Base-by-base conservation (phyloP, 2,888 invertebrate genomes). In the Torymus auratus region DNA sequence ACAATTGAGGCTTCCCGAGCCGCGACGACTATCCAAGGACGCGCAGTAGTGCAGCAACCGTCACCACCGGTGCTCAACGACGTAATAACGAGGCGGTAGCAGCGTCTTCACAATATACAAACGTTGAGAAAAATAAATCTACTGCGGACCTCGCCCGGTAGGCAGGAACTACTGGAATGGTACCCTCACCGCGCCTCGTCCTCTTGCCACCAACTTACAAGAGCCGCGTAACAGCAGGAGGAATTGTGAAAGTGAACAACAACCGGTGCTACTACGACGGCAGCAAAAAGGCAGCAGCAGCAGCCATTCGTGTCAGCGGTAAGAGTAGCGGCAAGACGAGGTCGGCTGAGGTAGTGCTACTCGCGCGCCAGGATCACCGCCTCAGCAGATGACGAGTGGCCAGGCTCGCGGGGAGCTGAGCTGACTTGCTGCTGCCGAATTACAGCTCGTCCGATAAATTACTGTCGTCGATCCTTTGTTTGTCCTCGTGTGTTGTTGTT, bases 321-420 rank as follows among this genome's bases (percentile, higher is more conserved):
- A 15, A 15, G 2, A 14, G 17, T 12, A n/a, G 11, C 60, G n/a
- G 70, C 17, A 62, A 58, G 69, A 41, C 70, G 58, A 73, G 28
- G 60, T 15, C n/a, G 12, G 17, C 55, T 14, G 28, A 64, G 72
- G 60, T 41, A 7, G 41, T 60, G n/a, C 20, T 70, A 15, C 58
- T 75, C n/a, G 7, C 53, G n/a, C 85, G 85, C 23, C 86, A 86
- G 81, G 88, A 88, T 85, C 85, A 86, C 83, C 84, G 83, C 60
- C 83, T 86, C 77, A 62, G 62, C 64, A 89, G 89, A 89, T 89
- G 89, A 89, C 89, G 86, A 89, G 89, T 86, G 85, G 87, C 87
- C 83, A 79, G 82, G 84, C 87, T 87, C 86, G 88, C 89, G 84
- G 86, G 67, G 72, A 77, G 77, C 77, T 67, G 86, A 87, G 86